Evolutionary conservation across 1,140 invertebrate species (phyloP), one percentile per base, ranked within the genome.

Genomic region (Aradophagus sp.): DNA sequence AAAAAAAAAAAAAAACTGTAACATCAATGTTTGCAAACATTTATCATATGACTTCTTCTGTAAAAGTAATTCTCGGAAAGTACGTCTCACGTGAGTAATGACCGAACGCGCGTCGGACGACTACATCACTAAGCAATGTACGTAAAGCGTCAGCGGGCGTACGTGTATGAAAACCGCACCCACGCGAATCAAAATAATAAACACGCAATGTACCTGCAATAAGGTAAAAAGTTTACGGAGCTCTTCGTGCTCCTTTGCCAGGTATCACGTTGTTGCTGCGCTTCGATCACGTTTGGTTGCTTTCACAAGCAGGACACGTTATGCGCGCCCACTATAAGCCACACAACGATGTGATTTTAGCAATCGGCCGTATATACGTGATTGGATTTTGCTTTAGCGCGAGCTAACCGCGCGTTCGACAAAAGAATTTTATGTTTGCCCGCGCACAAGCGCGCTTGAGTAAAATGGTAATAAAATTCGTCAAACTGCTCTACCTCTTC

Each of bases 241-340:
- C 59, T 55, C 36, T 68, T 55, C 52, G 52, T 63, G 58, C 52
- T 62, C 41, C 38, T 62, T 52, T 23, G 56, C 50, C 59, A 45
- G 53, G 53, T 68, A 73, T 66, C 72, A 41, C 58, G 62, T 71
- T 65, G 65, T 74, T 61, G n/a, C n/a, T n/a, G 47, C 61, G 63
- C 72, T 75, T 78, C 77, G 72, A 76, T 80, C 78, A 80, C 78
- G 78, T 78, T 78, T 68, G 62, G 72, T 73, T 76, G 75, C 77
- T 80, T 80, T 78, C 78, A 78, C 74, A 78, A 78, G 66, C 78
- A 74, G 73, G 72, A 77, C 78, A 80, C 78, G 78, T 80, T 80
- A 75, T 72, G 67, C 38, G 70, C 63, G 66, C 68, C 69, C 69
- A 79, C 76, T 67, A 73, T 63, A 59, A 41, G 48, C 56, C 63